Percentiles rank a stretch among this genome's conserved stretches.
Conservation (phyloP, 2,888 invertebrate genomes). For the Coelinius sp. region DNA sequence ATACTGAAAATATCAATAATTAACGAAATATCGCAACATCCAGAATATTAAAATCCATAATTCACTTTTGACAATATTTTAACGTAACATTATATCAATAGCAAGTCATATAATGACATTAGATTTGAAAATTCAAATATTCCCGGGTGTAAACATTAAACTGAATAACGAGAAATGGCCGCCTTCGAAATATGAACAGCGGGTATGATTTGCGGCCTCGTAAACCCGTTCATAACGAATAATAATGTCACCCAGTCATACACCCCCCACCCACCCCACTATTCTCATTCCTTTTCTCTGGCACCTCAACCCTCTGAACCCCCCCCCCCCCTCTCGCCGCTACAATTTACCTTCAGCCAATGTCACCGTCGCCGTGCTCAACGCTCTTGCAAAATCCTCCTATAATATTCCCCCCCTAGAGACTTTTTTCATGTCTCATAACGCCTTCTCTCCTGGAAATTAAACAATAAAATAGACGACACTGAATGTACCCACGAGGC, state of each 20-base stretch:
- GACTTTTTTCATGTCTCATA: slow-evolving; percentile 67
- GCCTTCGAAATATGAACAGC: slow-evolving; percentile 71
- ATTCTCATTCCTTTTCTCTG: slow-evolving; percentile 18
- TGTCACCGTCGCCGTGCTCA: slow-evolving; percentile 41
- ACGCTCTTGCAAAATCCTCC: slow-evolving; percentile 61
- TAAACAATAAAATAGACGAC: slow-evolving; percentile 70
- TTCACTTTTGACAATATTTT: slow-evolving; percentile 29
- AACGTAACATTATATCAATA: slow-evolving; percentile 47
- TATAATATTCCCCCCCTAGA: slow-evolving; percentile 66
- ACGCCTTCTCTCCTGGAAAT: slow-evolving; percentile 64
- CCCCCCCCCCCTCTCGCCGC: slow-evolving; percentile 41
- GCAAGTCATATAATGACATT: slow-evolving; percentile 44
- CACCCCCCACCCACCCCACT: slow-evolving; percentile 37
- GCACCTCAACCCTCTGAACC: slow-evolving; percentile 39
- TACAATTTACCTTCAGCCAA: slow-evolving; percentile 27
- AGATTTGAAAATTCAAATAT: slow-evolving; percentile 70
- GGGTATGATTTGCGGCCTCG: slow-evolving; percentile 70
- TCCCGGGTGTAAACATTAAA: slow-evolving; percentile 63
- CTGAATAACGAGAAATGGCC: slow-evolving; percentile 70
- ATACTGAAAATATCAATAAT: too few relatives aligned
- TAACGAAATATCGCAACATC: neutral
- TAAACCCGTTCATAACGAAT: slow-evolving; percentile 71
- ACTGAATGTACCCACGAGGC: slow-evolving; percentile 30
- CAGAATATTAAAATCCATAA: neutral
- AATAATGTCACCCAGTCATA: slow-evolving; percentile 68